Percentiles rank a stretch among this genome's conserved stretches.
Conservation (phyloP, 2,113 vertebrate species). For the Sakesphorus luctuosus region DNA sequence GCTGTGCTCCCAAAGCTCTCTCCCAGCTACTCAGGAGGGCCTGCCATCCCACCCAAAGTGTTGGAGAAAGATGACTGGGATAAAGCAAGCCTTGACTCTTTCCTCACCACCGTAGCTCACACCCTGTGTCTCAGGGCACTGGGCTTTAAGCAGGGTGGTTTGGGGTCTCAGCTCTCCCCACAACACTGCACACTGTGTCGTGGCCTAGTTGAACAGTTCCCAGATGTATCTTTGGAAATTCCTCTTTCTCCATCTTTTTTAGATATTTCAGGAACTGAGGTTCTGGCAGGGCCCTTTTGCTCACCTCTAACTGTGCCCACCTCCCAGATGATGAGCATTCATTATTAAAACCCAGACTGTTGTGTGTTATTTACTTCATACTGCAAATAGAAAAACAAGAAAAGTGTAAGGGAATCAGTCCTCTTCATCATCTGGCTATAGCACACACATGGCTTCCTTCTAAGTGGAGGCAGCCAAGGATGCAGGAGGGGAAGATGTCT, state of each 20-base stretch:
- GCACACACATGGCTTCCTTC: neutral
- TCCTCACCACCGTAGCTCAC: accelerated
- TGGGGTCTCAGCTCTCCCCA: neutral
- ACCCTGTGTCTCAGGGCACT: accelerated
- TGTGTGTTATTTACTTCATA: neutral
- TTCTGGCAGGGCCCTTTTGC: neutral
- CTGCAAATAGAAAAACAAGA: neutral
- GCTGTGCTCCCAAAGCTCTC: neutral
- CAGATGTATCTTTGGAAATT: neutral
- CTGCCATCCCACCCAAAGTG: neutral
- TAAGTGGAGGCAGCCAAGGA: neutral
- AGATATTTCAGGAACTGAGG: neutral
- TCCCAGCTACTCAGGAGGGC: neutral
- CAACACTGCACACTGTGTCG: accelerated
- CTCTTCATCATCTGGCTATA: neutral
- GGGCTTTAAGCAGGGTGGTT: neutral
- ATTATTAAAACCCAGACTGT: neutral
- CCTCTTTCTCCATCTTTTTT: neutral
- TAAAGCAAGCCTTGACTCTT: neutral
- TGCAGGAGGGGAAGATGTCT: neutral
- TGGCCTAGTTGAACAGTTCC: neutral
- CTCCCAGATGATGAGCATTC: neutral
- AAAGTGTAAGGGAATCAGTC: neutral
- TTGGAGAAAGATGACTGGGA: neutral
- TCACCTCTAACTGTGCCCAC: neutral